Percentiles rank a stretch among this genome's conserved stretches.
These are phyloP conservation scores for Mystacides longicornis DNA, from an alignment of 2,888 invertebrate genomes.

Conservation along the genomic window DNA sequence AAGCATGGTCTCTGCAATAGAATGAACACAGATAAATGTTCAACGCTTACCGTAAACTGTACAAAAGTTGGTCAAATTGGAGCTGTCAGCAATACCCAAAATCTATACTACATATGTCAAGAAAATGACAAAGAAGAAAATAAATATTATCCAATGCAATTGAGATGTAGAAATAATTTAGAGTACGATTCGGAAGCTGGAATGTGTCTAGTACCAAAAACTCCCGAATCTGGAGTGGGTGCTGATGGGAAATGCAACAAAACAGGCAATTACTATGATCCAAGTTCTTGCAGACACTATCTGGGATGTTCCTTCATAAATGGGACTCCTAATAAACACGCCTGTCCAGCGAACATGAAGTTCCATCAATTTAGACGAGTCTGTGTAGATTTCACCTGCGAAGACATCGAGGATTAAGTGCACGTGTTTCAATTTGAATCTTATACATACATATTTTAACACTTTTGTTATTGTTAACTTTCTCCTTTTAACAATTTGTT, in stretches of 20 bases:
- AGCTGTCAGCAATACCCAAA: conserved; percentile 7
- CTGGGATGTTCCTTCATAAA: background rate
- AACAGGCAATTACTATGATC: conserved; percentile 5
- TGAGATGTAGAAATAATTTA: conserved; percentile 4
- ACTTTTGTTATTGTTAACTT: too few relatives aligned
- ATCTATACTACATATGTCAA: conserved; percentile 18
- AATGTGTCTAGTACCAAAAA: background rate
- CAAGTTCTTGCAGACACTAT: conserved; percentile 3
- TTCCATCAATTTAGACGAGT: background rate
- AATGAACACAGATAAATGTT: background rate
- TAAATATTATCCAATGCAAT: conserved; percentile 7
- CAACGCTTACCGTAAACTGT: too few relatives aligned
- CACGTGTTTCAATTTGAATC: too few relatives aligned
- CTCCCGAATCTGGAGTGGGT: background rate
- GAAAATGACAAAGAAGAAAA: background rate
- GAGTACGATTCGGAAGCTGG: background rate
- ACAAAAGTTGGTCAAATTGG: background rate
- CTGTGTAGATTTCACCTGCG: conserved; percentile 12
- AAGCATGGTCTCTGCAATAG: background rate
- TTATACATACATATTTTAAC: too few relatives aligned
- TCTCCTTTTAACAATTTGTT: too few relatives aligned
- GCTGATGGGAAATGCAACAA: conserved; percentile 7
- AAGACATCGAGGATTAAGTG: conserved; percentile 3
- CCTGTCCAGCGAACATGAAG: background rate
- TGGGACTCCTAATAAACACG: background rate